Conservation (phyloP, 30 jellyfish, hydroid and myxozoan genomes). For the Turritopsis dohrnii region DNA sequence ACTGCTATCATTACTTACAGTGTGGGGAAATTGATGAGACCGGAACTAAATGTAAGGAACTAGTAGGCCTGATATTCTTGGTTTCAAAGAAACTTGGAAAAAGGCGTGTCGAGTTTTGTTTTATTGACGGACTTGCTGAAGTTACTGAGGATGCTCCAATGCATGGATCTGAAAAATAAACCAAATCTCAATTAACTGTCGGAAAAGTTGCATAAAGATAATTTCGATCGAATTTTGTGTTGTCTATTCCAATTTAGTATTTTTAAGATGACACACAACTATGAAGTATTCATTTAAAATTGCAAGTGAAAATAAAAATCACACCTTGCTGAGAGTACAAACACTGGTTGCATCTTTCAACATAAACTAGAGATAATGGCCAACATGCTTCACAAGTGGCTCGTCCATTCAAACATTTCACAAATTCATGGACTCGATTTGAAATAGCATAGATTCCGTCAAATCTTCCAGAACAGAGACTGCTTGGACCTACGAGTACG, state of each 20-base stretch:
- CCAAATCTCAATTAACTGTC: neutral
- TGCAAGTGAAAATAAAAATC: neutral
- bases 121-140: neutral
- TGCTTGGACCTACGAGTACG: neutral
- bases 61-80: neutral
- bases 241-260: neutral
- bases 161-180: neutral
- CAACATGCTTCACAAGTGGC: neutral
- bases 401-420: neutral
- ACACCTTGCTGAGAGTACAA: neutral
- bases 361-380: neutral
- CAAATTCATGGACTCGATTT: neutral
- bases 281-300: neutral
- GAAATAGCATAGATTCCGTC: neutral
- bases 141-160: neutral
- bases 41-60: neutral
- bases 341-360: neutral
- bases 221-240: neutral
- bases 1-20: neutral
- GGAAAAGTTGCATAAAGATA: neutral
- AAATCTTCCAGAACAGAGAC: neutral
- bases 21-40: neutral
- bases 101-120: neutral
- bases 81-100: neutral
- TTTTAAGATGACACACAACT: too few relatives aligned